phyloP scores from a whole-genome alignment of 2,888 invertebrate species.

The Operophtera brumata region DNA sequence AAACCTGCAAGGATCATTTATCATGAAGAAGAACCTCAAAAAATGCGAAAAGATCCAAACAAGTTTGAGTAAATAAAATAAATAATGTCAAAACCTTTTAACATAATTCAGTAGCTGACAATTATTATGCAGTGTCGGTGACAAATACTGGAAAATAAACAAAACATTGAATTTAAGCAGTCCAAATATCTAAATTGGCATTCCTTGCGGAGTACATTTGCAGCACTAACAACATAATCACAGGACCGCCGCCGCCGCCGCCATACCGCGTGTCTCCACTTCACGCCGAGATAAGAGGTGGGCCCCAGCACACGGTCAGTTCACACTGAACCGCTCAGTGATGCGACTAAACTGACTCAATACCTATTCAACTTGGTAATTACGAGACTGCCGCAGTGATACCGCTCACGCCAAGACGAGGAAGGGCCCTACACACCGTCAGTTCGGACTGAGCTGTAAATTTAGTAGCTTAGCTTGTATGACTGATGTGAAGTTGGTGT shows the following conservation, averaged over 20 bases:
- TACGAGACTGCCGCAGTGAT: background rate
- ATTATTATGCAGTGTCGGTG: constrained; percentile 3
- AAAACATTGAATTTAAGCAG: constrained; percentile 4
- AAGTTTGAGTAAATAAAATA: background rate
- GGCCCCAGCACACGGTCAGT: constrained; percentile 8
- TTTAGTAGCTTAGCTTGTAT: no score
- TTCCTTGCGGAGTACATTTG: constrained; percentile 21
- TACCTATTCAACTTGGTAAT: background rate
- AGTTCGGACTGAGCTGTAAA: no score
- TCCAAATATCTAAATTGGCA: constrained; percentile 23
- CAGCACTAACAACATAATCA: constrained; percentile 33
- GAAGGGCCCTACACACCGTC: no score
- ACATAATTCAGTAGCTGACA: constrained; percentile 17
- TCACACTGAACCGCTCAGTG: background rate
- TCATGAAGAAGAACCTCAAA: no score
- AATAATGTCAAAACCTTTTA: constrained; percentile 1
- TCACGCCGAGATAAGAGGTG: constrained; percentile 18
- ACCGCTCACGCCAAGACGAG: no score
- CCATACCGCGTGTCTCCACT: constrained; percentile 23
- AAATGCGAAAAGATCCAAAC: no score
- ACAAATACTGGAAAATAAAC: constrained; percentile 13
- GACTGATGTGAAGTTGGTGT: no score
- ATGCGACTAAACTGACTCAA: background rate
- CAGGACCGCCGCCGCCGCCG: constrained; percentile 11
- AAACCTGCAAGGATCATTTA: no score